Base-by-base conservation (phyloP, 1,140 invertebrate species). In the Conus ventricosus region DNA sequence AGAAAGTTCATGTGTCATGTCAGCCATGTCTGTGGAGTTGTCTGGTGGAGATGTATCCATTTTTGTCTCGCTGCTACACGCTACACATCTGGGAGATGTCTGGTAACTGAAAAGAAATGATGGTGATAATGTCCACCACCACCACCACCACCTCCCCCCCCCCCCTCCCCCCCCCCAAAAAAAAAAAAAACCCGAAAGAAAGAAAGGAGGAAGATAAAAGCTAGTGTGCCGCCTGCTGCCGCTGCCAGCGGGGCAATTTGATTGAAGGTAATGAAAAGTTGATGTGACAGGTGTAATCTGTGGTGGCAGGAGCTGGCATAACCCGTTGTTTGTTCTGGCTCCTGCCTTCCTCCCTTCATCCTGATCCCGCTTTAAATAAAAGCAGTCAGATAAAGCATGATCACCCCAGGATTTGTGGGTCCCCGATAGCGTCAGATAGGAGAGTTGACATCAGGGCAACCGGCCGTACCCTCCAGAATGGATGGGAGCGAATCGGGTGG, bases 331-430 rank as follows among this genome's bases (percentile, higher is more conserved):
- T 83, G 81, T 84, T 84, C 57, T 25, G 67, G 55, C 82, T 63
- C 54, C 57, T 15, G 20, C 7, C 6, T 7, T 60, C 82, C 2
- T 84, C 55, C 82, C 17, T 84, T 84, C 82, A 63, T 60, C 55
- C 27, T 54, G n/a, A 84, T 63, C 82, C 82, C 55, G 5, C 6
- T 81, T 81, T 67, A 84, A 84, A 84, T 84, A 84, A 84, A 27
- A 67, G 82, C 82, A 75, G 53, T 15, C n/a, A 85, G 60, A 76
- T 85, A 76, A 85, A 71, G 71, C 39, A 76, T 75, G 71, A 85
- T 76, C 60, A 23, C 55, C 17, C 51, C 6, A 20, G 71, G 84
- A 8, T 71, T 85, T 63, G 63, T n/a, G 60, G 39, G 67, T 25
- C 67, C 25, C 60, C 67, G 53, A 78, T 75, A 78, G 85, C 54